phyloP scores from a whole-genome alignment of 2,888 invertebrate genomes.

The Tetramorium bicarinatum region DNA sequence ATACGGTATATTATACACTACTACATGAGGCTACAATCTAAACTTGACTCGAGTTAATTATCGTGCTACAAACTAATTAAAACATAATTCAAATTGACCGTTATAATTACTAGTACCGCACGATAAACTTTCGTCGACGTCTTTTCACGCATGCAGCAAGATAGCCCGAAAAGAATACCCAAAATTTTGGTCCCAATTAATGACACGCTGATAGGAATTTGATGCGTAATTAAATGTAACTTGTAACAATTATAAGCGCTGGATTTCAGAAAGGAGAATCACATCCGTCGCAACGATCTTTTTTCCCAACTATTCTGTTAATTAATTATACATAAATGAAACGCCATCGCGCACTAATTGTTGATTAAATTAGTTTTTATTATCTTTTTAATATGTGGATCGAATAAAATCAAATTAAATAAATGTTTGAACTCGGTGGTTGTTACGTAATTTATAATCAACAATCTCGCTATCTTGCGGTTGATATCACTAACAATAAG shows the following conservation, averaged over 20 bases:
- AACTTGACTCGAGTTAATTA: constrained; percentile 40
- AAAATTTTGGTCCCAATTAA: constrained; percentile 31
- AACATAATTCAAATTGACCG: constrained; percentile 53
- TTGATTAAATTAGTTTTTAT: constrained; percentile 31
- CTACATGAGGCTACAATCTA: constrained; percentile 12
- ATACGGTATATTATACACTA: neutral
- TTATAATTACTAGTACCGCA: constrained; percentile 24
- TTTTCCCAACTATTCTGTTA: neutral
- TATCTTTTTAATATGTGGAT: constrained; percentile 3
- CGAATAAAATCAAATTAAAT: constrained; percentile 36
- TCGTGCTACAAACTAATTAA: constrained; percentile 40
- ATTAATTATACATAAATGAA: constrained; percentile 35
- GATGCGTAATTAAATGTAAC: constrained; percentile 40
- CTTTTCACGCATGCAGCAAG: neutral
- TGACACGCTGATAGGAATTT: constrained; percentile 5
- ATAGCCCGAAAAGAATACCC: constrained; percentile 4
- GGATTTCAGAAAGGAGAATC: neutral
- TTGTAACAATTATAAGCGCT: constrained; percentile 22
- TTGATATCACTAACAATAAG: constrained; percentile 15
- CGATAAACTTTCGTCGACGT: constrained; percentile 22
- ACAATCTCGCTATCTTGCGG: neutral
- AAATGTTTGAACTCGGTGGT: neutral
- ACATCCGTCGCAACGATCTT: neutral
- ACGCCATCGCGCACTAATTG: neutral
- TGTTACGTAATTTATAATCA: constrained; percentile 27